Percentiles rank a stretch among this genome's conserved stretches.
phyloP scores from a whole-genome alignment of 2,888 invertebrate species.

The Brachypalpus laphriformis region DNA sequence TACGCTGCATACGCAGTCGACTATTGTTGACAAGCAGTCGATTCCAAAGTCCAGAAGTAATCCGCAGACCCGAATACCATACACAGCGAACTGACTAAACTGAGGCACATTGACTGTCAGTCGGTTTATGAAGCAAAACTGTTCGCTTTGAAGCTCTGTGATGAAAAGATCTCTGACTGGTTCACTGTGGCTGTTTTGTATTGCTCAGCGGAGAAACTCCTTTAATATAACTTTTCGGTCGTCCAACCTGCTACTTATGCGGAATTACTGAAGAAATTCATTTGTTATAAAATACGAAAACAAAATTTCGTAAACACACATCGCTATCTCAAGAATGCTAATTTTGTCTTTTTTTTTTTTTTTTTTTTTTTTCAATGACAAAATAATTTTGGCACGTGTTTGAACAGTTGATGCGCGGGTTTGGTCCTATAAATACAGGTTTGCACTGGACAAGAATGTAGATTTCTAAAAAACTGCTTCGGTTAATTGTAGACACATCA shows the following conservation, averaged over 20 bases:
- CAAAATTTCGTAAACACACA: not conserved
- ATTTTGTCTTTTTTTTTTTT: not conserved
- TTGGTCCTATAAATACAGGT: not conserved
- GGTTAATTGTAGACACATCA: not conserved
- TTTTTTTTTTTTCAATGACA: not conserved
- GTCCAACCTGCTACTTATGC: too few species aligned
- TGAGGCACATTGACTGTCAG: slow-evolving; percentile 22
- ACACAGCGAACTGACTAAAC: not conserved
- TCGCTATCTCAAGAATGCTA: not conserved
- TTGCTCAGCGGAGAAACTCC: too few species aligned
- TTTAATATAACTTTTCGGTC: too few species aligned
- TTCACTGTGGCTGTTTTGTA: not conserved
- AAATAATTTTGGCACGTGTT: not conserved
- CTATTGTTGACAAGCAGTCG: slow-evolving; percentile 18
- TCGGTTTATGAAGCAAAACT: not conserved
- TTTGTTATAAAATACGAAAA: not conserved
- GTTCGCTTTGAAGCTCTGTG: not conserved
- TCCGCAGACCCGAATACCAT: slow-evolving; percentile 1
- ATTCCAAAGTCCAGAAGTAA: slow-evolving; percentile 49
- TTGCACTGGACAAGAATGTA: not conserved
- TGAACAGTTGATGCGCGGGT: not conserved
- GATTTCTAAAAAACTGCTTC: not conserved
- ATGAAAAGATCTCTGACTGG: slow-evolving; percentile 3
- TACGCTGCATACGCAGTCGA: slow-evolving; percentile 11
- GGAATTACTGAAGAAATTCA: too few species aligned